These are phyloP conservation scores for Neopipo cinnamomea DNA, from an alignment of 2,113 vertebrate species.

Conservation along the genomic window DNA sequence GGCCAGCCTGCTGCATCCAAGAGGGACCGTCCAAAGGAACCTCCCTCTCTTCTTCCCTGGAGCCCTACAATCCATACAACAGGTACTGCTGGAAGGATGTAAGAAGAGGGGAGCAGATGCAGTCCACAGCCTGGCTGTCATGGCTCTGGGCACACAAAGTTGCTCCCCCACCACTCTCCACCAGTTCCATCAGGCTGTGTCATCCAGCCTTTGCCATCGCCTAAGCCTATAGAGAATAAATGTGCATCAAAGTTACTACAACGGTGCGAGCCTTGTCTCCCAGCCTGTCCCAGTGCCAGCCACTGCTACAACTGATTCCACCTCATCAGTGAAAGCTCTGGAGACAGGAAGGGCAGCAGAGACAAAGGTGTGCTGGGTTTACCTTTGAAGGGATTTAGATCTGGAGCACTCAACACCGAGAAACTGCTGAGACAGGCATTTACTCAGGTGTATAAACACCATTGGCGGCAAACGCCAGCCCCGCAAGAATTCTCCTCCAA, in stretches of 20 bases:
- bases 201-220: background rate
- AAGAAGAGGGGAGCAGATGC: background rate
- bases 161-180: background rate
- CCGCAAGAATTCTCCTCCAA: slow-evolving; percentile 24
- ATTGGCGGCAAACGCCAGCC: background rate
- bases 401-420: background rate
- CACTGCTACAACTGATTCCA: background rate
- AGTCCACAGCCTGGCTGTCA: background rate
- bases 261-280: background rate
- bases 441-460: slow-evolving; percentile 54
- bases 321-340: background rate
- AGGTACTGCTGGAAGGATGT: background rate
- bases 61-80: background rate
- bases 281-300: background rate
- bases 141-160: background rate
- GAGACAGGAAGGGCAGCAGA: background rate
- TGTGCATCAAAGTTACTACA: background rate
- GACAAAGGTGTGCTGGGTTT: slow-evolving; percentile 35
- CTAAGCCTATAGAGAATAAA: background rate
- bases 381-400: slow-evolving; percentile 56
- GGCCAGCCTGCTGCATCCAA: background rate
- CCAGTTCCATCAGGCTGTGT: background rate
- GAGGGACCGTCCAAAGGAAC: background rate
- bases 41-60: background rate
- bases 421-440: slow-evolving; percentile 61